These are phyloP conservation scores for Brachyrhaphis roseni DNA, from an alignment of 2,797 vertebrate genomes.

Conservation along the genomic window DNA sequence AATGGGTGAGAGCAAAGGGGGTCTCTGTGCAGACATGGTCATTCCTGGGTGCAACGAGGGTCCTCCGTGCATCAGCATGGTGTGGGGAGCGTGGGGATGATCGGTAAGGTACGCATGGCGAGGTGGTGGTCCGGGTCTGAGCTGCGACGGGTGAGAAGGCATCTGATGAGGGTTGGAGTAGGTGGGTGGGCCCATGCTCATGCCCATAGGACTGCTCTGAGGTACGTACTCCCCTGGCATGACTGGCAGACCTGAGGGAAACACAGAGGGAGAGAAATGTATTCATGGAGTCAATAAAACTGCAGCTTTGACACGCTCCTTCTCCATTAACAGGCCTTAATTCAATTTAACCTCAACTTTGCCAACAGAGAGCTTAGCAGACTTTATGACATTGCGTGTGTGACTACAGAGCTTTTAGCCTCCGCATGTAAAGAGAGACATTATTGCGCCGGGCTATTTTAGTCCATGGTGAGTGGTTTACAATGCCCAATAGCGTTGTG, in stretches of 20 bases:
- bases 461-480: conserved; percentile 74
- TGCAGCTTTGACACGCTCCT: conserved; percentile 34
- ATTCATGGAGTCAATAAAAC: conserved; percentile 47
- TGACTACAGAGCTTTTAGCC: conserved; percentile 57
- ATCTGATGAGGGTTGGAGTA: conserved; percentile 90
- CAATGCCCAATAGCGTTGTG: conserved; percentile 76
- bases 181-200: conserved; percentile 95
- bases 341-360: conserved; percentile 65
- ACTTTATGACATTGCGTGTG: conserved; percentile 62
- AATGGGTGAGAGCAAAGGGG: conserved; percentile 89
- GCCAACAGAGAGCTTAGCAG: conserved; percentile 56
- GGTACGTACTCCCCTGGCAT: conserved; percentile 95
- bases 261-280: conserved; percentile 48
- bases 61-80: conserved; percentile 98
- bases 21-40: conserved; percentile 94
- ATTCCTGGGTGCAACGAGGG: conserved; percentile 91
- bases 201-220: conserved; percentile 99
- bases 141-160: conserved; percentile 89
- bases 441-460: conserved; percentile 73
- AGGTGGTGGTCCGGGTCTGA: conserved; percentile 90
- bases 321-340: conserved; percentile 60
- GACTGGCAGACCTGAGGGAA: conserved; percentile 92
- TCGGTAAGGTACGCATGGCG: conserved; percentile 90
- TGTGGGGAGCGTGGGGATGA: conserved; percentile 86
- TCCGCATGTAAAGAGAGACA: conserved; percentile 64